These are phyloP conservation scores for Melieria omissa DNA, from an alignment of 2,888 invertebrate genomes.

Conservation along the genomic window DNA sequence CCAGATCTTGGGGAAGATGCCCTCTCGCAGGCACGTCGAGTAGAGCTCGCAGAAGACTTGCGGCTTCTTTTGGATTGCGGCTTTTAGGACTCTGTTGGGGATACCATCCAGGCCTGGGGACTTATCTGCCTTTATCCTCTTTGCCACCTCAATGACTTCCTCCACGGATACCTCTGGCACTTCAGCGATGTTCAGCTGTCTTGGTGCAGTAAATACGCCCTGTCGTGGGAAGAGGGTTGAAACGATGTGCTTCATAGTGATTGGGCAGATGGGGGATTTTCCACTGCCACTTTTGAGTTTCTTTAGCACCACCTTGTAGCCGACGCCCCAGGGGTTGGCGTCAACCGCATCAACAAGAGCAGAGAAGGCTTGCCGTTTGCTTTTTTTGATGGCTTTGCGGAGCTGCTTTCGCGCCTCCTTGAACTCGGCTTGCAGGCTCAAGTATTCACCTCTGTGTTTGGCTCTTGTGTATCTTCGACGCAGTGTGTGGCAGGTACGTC, in stretches of 20 bases:
- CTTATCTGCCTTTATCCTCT: neutral
- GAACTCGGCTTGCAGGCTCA: neutral
- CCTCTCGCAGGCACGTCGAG: conserved; percentile 2
- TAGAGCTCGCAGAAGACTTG: neutral
- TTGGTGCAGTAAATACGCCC: neutral
- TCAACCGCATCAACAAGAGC: neutral
- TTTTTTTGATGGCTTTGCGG: neutral
- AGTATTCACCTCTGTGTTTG: neutral
- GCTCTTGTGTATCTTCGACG: no score
- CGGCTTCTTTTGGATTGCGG: neutral
- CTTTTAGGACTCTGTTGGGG: conserved; percentile 2
- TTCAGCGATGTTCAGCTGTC: neutral
- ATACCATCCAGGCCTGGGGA: conserved; percentile 2
- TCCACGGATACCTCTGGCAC: neutral
- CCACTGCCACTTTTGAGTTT: neutral
- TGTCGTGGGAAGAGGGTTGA: neutral
- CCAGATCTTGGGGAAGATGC: conserved; percentile 9
- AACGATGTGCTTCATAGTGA: neutral
- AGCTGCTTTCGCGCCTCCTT: neutral
- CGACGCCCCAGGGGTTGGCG: neutral
- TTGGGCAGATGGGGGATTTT: neutral
- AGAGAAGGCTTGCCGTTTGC: neutral
- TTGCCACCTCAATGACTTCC: no score
- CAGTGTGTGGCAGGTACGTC: no score
- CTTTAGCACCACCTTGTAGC: neutral